Conservation (phyloP, 2,888 invertebrate species). For the Cotesia congregata region DNA sequence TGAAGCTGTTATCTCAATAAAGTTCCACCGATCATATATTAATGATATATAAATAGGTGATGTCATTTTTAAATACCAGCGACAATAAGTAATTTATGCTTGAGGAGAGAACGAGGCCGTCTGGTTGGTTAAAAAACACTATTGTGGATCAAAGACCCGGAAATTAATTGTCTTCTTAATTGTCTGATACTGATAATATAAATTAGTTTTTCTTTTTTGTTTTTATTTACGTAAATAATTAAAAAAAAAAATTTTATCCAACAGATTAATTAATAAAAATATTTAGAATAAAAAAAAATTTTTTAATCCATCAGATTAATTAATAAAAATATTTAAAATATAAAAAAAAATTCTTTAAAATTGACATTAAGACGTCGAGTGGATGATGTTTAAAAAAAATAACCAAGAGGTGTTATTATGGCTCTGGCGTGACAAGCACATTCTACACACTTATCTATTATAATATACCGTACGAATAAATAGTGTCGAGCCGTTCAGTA, state of each 20-base stretch:
- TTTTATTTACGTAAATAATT: background rate
- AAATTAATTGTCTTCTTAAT: background rate
- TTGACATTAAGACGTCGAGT: background rate
- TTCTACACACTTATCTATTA: constrained; percentile 6
- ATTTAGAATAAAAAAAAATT: background rate
- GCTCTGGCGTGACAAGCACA: constrained; percentile 10
- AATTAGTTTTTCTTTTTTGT: background rate
- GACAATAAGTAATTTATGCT: background rate
- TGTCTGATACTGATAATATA: background rate
- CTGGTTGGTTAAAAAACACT: background rate
- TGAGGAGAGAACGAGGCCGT: background rate
- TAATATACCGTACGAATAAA: constrained; percentile 2
- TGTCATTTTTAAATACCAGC: background rate
- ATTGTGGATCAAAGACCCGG: background rate
- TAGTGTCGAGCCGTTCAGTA: background rate
- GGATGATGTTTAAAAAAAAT: background rate
- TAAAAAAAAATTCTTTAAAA: background rate
- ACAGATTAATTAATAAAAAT: background rate
- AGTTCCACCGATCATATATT: background rate
- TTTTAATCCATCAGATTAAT: too few species aligned
- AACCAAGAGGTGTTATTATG: background rate
- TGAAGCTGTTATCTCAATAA: background rate
- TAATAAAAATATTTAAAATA: background rate
- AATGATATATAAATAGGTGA: background rate
- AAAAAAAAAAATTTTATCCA: background rate